Percentiles rank a stretch among this genome's conserved stretches.
These are phyloP conservation scores for Napeogenes sylphis DNA, from an alignment of 2,888 invertebrate genomes.

Conservation along the genomic window DNA sequence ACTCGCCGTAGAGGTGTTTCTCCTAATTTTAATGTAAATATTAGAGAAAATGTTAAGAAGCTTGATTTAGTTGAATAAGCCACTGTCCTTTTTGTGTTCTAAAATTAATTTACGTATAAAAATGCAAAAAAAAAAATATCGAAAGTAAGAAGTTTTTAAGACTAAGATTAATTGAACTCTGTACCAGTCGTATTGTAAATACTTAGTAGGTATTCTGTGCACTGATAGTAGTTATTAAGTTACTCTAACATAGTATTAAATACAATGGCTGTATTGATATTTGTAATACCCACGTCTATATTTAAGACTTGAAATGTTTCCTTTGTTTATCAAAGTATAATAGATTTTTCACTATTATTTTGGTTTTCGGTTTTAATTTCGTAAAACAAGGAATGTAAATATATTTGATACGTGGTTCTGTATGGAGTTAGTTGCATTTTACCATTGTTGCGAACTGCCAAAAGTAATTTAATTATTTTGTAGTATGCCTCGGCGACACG, in stretches of 20 bases:
- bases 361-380: conserved; percentile 50
- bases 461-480: conserved; percentile 72
- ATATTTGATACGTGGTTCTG: conserved; percentile 61
- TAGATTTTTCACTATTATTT: conserved; percentile 42
- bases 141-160: conserved; percentile 23
- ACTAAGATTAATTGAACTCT: conserved; percentile 47
- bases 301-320: conserved; percentile 11
- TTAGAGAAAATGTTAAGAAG: conserved; percentile 46
- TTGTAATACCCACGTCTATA: conserved; percentile 50
- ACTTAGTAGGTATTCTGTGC: conserved; percentile 60
- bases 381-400: conserved; percentile 56
- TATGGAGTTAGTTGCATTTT: conserved; percentile 70
- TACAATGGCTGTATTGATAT: conserved; percentile 67
- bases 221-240: conserved; percentile 71
- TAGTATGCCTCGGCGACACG: conserved; percentile 43
- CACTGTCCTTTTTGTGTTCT: conserved; percentile 59
- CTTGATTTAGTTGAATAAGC: conserved; percentile 44
- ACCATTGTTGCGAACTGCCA: conserved; percentile 76
- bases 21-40: conserved; percentile 48
- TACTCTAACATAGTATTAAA: conserved; percentile 57
- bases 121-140: conserved; percentile 24
- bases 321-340: conserved; percentile 23
- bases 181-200: conserved; percentile 66
- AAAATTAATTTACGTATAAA: conserved; percentile 35
- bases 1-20: conserved; percentile 8